A percentile compares a stretch with the other conserved stretches of the same genome.
Conservation (phyloP, 2,888 invertebrate species). For the Noctua comes region DNA sequence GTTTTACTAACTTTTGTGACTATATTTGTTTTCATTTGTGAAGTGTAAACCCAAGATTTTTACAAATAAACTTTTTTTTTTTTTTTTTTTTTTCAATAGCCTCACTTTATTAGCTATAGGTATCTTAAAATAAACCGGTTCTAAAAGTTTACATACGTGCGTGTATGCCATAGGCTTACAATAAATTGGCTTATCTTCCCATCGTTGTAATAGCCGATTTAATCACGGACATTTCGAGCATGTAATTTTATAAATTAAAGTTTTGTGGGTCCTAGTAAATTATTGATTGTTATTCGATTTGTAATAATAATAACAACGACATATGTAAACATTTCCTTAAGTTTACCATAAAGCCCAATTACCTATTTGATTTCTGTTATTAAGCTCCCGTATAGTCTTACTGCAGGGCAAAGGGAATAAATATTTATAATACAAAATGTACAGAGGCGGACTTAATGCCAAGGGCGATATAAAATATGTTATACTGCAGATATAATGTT, state of each 20-base stretch:
- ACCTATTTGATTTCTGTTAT: not conserved
- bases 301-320: not conserved
- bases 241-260: not conserved
- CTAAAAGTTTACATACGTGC: not conserved
- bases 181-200: constrained; percentile 24
- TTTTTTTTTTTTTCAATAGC: too few relatives aligned
- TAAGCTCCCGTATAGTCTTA: not conserved
- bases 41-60: not conserved
- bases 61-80: not conserved
- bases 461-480: not conserved
- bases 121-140: not conserved
- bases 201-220: constrained; percentile 4
- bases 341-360: not conserved
- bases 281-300: constrained; percentile 25
- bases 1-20: not conserved
- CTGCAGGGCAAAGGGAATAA: not conserved
- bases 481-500: not conserved
- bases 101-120: not conserved
- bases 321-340: not conserved
- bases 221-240: constrained; percentile 3
- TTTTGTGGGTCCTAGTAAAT: constrained; percentile 18
- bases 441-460: not conserved
- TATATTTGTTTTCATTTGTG: not conserved
- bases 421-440: not conserved
- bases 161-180: too few relatives aligned